Conservation (phyloP, 2,888 invertebrate species). For the Strigamia crassipes region DNA sequence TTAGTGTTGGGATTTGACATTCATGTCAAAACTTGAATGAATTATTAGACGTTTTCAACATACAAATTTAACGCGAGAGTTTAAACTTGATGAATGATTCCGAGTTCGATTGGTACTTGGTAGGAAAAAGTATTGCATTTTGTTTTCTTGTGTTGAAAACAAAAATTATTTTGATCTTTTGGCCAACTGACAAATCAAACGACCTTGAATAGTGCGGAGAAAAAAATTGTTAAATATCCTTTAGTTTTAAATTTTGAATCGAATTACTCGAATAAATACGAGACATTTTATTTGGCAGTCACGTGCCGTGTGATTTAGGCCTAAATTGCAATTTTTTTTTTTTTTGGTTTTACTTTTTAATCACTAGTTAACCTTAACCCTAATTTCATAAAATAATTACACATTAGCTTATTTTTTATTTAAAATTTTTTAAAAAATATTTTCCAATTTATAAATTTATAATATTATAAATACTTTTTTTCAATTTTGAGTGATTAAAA, state of each 20-base stretch:
- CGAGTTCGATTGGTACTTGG: too few relatives aligned
- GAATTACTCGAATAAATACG: background rate
- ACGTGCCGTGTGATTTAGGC: background rate
- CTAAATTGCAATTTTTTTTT: background rate
- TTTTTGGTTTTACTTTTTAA: background rate
- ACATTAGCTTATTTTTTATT: background rate
- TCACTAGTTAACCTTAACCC: conserved; percentile 8
- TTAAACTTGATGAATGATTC: too few relatives aligned
- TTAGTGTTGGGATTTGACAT: too few relatives aligned
- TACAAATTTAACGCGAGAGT: too few relatives aligned
- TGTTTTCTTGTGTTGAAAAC: too few relatives aligned
- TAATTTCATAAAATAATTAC: conserved; percentile 1
- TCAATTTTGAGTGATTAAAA: background rate
- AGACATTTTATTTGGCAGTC: background rate
- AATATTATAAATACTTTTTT: background rate
- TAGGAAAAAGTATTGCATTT: too few relatives aligned
- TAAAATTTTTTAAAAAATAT: background rate
- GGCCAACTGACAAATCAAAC: background rate
- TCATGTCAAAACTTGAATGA: too few relatives aligned
- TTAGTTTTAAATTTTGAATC: background rate
- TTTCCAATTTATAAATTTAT: too few relatives aligned
- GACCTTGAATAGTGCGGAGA: background rate
- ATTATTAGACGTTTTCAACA: too few relatives aligned
- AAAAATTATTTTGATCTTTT: background rate
- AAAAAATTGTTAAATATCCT: background rate